Conservation (phyloP, 2,888 invertebrate species). For the Sesamia inferens region DNA sequence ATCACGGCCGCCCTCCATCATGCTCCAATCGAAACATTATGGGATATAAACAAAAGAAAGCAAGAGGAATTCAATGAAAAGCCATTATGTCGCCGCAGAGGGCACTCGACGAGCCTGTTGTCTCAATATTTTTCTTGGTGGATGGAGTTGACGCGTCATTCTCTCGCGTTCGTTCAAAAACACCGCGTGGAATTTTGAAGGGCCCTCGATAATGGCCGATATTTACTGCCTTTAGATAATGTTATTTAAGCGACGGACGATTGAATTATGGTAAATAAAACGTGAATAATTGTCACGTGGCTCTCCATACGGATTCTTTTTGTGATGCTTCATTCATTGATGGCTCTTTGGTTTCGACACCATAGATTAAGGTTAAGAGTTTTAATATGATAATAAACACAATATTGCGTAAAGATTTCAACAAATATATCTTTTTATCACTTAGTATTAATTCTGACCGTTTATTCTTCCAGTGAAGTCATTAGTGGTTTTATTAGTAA, state of each 20-base stretch:
- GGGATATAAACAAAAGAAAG: constrained; percentile 90
- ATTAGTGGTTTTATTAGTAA: constrained; percentile 58
- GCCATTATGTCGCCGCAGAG: constrained; percentile 88
- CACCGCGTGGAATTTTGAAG: constrained; percentile 88
- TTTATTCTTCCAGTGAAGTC: constrained; percentile 21
- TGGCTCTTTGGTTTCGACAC: constrained; percentile 32
- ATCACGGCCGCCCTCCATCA: constrained; percentile 88
- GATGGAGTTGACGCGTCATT: constrained; percentile 88
- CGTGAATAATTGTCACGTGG: constrained; percentile 77
- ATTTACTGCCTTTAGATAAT: constrained; percentile 88
- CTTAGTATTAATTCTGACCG: constrained; percentile 1
- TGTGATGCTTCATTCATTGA: constrained; percentile 54
- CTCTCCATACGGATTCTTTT: constrained; percentile 53
- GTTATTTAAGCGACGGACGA: constrained; percentile 82
- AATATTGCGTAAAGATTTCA: constrained; percentile 24
- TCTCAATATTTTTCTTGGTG: constrained; percentile 90
- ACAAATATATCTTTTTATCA: constrained; percentile 27
- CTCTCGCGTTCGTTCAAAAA: constrained; percentile 84
- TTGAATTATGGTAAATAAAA: constrained; percentile 84
- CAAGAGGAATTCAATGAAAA: constrained; percentile 89
- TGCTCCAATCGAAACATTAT: constrained; percentile 89
- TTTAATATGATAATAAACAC: constrained; percentile 43
- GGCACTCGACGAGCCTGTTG: constrained; percentile 84
- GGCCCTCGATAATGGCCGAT: constrained; percentile 87
- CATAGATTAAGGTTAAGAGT: constrained; percentile 56